Evolutionary conservation across 2,888 invertebrate species (phyloP).

Genomic region (Hesperia comma): DNA sequence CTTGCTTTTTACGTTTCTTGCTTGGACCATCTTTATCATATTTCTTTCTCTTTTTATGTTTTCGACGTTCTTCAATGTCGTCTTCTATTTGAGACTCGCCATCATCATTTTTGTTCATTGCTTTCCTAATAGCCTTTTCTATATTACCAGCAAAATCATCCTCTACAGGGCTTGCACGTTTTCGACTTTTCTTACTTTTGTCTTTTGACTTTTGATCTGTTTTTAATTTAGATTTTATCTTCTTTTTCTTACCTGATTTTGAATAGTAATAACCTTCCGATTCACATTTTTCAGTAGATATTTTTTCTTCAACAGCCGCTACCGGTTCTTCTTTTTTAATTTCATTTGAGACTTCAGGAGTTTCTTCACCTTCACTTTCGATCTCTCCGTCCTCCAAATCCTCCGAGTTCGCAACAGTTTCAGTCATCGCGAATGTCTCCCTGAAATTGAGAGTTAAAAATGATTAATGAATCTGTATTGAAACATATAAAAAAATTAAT

Average conservation of each 20-base stretch:
- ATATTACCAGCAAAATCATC: slow-evolving; percentile 92
- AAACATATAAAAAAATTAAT: too few relatives aligned
- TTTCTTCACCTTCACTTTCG: slow-evolving; percentile 85
- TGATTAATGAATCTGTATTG: slow-evolving; percentile 3
- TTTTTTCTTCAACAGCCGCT: slow-evolving; percentile 44
- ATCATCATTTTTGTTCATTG: slow-evolving; percentile 87
- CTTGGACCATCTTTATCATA: slow-evolving; percentile 83
- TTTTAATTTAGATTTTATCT: slow-evolving; percentile 71
- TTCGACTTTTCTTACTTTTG: slow-evolving; percentile 79
- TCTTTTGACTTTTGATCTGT: slow-evolving; percentile 78
- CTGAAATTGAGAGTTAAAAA: slow-evolving; percentile 64
- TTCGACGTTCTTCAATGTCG: slow-evolving; percentile 78
- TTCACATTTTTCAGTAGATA: slow-evolving; percentile 52
- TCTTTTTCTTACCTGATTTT: slow-evolving; percentile 80
- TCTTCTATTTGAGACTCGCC: slow-evolving; percentile 70
- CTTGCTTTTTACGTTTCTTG: slow-evolving; percentile 84
- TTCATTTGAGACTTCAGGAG: slow-evolving; percentile 54
- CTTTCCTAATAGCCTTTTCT: slow-evolving; percentile 90
- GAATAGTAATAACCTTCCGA: slow-evolving; percentile 63
- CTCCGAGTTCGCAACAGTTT: slow-evolving; percentile 65
- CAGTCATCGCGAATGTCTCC: slow-evolving; percentile 64
- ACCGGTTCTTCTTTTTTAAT: slow-evolving; percentile 54
- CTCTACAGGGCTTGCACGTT: slow-evolving; percentile 68
- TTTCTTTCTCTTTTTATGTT: slow-evolving; percentile 84
- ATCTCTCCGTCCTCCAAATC: slow-evolving; percentile 96